Percentiles rank a stretch among this genome's conserved stretches.
Evolutionary conservation across 2,113 vertebrate species (phyloP).

Genomic region (Phasianus colchicus): DNA sequence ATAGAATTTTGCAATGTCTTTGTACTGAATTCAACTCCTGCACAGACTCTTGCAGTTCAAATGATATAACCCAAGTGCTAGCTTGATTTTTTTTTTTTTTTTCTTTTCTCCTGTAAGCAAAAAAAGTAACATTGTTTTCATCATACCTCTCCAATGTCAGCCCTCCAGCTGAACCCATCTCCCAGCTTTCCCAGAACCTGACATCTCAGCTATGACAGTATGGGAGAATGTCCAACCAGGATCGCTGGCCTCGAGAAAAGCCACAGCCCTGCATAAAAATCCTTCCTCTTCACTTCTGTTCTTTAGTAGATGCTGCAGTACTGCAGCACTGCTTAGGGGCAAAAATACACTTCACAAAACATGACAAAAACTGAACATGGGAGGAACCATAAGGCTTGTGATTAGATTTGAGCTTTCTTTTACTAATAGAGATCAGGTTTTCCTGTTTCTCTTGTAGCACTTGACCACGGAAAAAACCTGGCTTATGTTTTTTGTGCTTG

Average conservation of each 20-base stretch:
- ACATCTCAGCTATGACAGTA: background rate
- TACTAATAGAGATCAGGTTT: background rate
- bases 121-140: background rate
- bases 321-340: background rate
- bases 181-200: background rate
- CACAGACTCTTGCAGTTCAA: background rate
- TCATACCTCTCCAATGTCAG: too few species aligned
- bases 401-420: background rate
- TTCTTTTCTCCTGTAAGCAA: background rate
- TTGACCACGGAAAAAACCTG: background rate
- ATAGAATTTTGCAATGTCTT: background rate
- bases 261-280: background rate
- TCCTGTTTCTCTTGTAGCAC: background rate
- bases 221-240: accelerated
- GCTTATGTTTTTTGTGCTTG: background rate
- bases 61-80: background rate
- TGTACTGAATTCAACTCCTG: background rate
- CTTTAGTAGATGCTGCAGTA: background rate
- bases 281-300: background rate
- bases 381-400: background rate
- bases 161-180: background rate
- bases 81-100: accelerated
- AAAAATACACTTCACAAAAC: background rate
- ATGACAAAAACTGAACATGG: background rate
- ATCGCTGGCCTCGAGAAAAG: background rate